phyloP scores from a whole-genome alignment of 1,140 invertebrate genomes.

The Ostrea edulis region DNA sequence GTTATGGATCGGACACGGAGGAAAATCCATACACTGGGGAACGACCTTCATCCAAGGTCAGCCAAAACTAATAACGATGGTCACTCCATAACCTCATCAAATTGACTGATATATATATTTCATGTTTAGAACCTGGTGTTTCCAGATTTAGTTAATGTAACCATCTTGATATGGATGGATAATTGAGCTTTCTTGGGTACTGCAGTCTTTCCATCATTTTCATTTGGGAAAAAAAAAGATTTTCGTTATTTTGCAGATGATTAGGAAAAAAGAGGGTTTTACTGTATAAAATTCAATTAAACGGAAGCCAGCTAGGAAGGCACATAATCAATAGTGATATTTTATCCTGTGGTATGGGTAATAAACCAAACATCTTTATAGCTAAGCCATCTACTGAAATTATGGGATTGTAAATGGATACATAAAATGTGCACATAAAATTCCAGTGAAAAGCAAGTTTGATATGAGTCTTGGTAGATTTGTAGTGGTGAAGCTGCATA shows the following conservation, averaged over 20 bases:
- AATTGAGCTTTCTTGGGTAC: too few species aligned
- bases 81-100: too few species aligned
- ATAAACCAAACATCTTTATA: constrained; percentile 31
- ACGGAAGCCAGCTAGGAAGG: neutral
- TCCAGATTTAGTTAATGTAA: too few species aligned
- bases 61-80: neutral
- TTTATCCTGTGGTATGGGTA: neutral
- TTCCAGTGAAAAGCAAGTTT: neutral
- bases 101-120: too few species aligned
- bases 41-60: constrained; percentile 78
- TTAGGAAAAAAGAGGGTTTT: neutral
- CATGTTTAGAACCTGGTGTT: too few species aligned
- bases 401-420: neutral
- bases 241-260: neutral
- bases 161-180: too few species aligned
- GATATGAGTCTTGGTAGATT: neutral
- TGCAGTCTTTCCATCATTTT: too few species aligned
- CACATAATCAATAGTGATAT: constrained; percentile 13
- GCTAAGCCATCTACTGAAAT: neutral
- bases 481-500: neutral
- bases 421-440: neutral
- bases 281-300: constrained; percentile 2
- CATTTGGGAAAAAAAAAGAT: too few species aligned
- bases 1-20: constrained; percentile 81
- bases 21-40: constrained; percentile 83